Evolutionary conservation across 1,140 invertebrate species (phyloP), one percentile per base, ranked within the genome.

Genomic region (Ditylenchus dipsaci): DNA sequence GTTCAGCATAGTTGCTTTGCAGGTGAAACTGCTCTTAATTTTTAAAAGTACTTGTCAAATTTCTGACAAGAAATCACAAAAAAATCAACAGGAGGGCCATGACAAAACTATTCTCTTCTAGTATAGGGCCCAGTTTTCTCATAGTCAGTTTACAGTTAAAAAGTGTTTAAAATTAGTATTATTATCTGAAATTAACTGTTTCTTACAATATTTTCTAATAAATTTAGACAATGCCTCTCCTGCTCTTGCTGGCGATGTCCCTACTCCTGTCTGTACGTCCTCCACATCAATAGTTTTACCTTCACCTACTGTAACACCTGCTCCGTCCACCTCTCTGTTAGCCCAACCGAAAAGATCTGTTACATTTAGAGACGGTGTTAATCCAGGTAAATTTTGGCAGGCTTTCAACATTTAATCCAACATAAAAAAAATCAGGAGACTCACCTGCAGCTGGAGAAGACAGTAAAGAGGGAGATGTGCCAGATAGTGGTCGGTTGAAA

Each of bases 281-380:
- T 7, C 56, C 11, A 19, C 47, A 9, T 60, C 23, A 1, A 19
- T 45, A n/a, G n/a, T n/a, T n/a, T n/a, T n/a, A 17, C n/a, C 8
- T 1, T 23, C 63, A 1, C 65, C 61, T 1, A 19, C 9, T 19
- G 57, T 56, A 19, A 17, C n/a, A 30, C 26, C 58, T 15, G 57
- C 19, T 23, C n/a, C 56, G 19, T 19, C 45, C n/a, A 17, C 56
- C 23, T 58, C 63, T 23, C 17, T 30, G 49, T 26, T n/a, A 43
- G n/a, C 11, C 15, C 65, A 74, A 64, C 49, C 49, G 15, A 53
- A 53, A 38, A 43, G 73, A 27, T 63, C 33, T 38, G 72, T 73
- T 7, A 67, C 57, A 26, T 73, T 73, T 58, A 43, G 56, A 43
- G 72, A 73, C 63, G 72, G 72, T 3, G 72, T 72, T 15, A 70